Base-by-base conservation (phyloP, 2,797 vertebrate genomes). In the Microctenopoma stevenorrisi region DNA sequence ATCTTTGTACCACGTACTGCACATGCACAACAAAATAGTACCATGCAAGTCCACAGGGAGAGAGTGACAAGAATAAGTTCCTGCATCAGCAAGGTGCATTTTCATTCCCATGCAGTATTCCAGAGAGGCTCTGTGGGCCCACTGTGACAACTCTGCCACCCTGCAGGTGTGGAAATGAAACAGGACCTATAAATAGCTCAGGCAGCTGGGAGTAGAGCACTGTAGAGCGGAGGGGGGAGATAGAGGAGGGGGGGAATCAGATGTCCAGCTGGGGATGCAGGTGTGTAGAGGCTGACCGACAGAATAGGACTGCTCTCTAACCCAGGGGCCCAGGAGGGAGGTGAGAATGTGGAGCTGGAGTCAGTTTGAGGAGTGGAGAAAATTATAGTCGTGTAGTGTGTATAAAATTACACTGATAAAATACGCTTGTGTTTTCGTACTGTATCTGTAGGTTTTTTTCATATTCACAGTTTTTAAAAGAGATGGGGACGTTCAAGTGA, bases 111-210 rank as follows among this genome's bases (percentile, higher is more conserved):
- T 91, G 91, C 90, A 89, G 83, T 76, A 88, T 91, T 91, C 92
- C 89, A 86, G 87, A 83, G 91, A 92, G 90, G 89, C 75, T 91
- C 83, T 68, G 86, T 86, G 88, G 86, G 87, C 89, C 91, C 84
- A 87, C 90, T 91, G 91, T 93, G 92, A 94, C 91, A 91, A 92
- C 89, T 90, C 86, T 89, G 89, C 88, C 85, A 92, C 91, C 91
- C 94, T 91, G 93, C 96, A 96, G 96, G 95, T 96, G 95, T 94
- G 94, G 92, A 95, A 94, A 95, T 96, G 95, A 95, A 95, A 95
- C 94, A 86, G 91, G 82, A 88, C 88, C 95, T 96, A 95, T 95
- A 96, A 96, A 96, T 96, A 96, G 94, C 91, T 85, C 88, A 81
- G 90, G 93, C 95, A 96, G 94, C 95, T 95, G 94, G 94, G 94